Percentiles rank a stretch among this genome's conserved stretches.
These are phyloP conservation scores for Euwallacea fornicatus DNA, from an alignment of 1,140 invertebrate genomes.

Conservation along the genomic window DNA sequence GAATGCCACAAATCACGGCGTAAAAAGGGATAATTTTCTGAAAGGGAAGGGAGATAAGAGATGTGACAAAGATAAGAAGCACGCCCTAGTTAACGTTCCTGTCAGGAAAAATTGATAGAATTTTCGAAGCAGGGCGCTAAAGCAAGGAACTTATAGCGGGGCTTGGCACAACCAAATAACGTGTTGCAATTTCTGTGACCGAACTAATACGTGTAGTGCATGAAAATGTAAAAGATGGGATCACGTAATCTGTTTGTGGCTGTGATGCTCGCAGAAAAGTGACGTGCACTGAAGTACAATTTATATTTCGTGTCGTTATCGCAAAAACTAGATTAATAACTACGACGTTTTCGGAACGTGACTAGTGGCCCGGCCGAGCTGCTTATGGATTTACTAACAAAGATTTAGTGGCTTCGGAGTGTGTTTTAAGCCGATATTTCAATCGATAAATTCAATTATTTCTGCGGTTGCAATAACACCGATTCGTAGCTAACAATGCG, in stretches of 20 bases:
- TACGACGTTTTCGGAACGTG: conserved; percentile 28
- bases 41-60: too few relatives aligned
- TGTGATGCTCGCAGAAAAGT: conserved; percentile 40
- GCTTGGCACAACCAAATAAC: conserved; percentile 39
- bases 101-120: conserved; percentile 45
- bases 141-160: conserved; percentile 29
- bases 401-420: conserved; percentile 12
- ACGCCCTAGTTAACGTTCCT: conserved; percentile 34
- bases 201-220: conserved; percentile 47
- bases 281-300: conserved; percentile 47
- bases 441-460: not conserved
- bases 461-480: not conserved
- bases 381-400: conserved; percentile 25
- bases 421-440: conserved; percentile 1
- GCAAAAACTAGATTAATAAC: conserved; percentile 47
- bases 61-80: not conserved
- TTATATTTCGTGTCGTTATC: conserved; percentile 43
- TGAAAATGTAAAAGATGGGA: conserved; percentile 48
- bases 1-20: too few relatives aligned
- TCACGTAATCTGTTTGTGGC: conserved; percentile 51
- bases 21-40: too few relatives aligned
- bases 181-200: conserved; percentile 49
- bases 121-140: conserved; percentile 38
- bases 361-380: conserved; percentile 19
- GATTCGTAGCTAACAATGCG: too few relatives aligned